Conservation (phyloP, 2,797 vertebrate genomes). For the Pipistrellus nathusii region DNA sequence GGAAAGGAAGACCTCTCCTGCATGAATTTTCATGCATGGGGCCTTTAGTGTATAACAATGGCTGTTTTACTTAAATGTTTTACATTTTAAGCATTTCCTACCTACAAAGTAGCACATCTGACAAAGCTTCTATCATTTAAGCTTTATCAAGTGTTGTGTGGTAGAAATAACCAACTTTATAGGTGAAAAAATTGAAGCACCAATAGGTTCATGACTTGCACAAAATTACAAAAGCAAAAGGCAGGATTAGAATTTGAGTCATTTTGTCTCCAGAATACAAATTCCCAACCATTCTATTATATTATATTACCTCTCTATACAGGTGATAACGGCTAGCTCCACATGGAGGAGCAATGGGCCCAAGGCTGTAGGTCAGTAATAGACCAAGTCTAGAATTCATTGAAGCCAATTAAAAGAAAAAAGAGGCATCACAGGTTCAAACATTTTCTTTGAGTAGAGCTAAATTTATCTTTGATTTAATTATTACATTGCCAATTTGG, state of each 20-base stretch:
- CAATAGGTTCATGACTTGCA: background rate
- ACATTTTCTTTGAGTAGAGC: background rate
- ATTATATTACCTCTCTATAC: background rate
- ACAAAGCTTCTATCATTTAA: background rate
- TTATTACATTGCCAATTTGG: conserved; percentile 7
- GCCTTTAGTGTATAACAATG: no score
- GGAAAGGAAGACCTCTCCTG: no score
- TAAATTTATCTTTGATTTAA: conserved; percentile 57
- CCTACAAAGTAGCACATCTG: background rate
- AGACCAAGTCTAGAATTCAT: background rate
- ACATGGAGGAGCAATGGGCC: background rate
- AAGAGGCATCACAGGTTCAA: background rate
- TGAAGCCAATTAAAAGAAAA: conserved; percentile 56
- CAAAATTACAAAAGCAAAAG: background rate
- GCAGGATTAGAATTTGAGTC: background rate
- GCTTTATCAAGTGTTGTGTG: background rate
- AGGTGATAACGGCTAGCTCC: background rate
- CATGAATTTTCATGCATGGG: no score
- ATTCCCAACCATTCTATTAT: background rate
- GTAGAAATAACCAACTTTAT: conserved; percentile 13
- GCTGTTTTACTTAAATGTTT: background rate
- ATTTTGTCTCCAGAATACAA: background rate
- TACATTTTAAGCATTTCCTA: background rate
- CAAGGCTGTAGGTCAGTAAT: conserved; percentile 9
- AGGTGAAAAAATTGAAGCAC: background rate